Evolutionary conservation across 2,113 vertebrate genomes (phyloP), one percentile per base, ranked within the genome.

Genomic region (Cinclus cinclus): DNA sequence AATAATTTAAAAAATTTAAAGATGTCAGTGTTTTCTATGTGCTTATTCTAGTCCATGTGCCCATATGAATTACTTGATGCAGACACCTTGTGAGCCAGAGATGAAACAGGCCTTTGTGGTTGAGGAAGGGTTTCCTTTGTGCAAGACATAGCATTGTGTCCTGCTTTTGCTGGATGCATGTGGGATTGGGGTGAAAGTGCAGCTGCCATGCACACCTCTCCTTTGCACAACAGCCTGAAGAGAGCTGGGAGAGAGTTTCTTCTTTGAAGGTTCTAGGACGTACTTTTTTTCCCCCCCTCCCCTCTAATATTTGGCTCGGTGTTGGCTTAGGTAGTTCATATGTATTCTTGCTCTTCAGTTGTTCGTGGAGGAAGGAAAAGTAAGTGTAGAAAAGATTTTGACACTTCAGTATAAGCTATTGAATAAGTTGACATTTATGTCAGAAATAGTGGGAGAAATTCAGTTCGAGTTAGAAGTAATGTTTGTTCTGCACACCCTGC

Each of bases 401-500:
- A 23, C 63, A 59, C 63, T 42, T 88, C 47, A 47, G 33, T 69
- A 16, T 89, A 79, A 93, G 52, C 52, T 82, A 85, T 80, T 64
- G 56, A 92, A 80, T 80, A 83, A 85, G 31, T 31, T 85, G 84
- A 55, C n/a, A 27, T 82, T 76, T 83, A 64, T 87, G 79, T 62
- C 52, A 73, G 59, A 46, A 79, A 23, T 17, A 77, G 63, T 59
- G 42, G 56, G 87, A 62, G 20, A 91, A 70, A 74, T 55, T 85
- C 46, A 52, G 44, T 25, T 88, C 17, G 17, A 76, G 42, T 53
- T 49, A 46, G 58, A 89, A 39, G 15, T 64, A 65, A 77, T 80
- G 50, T 63, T 71, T 55, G 42, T 85, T 71, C 55, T 83, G 55
- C 71, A 90, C 55, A 68, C 30, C 16, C 47, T 83, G 50, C 55